Conservation (phyloP, 1,140 invertebrate genomes). For the Idris sp. region DNA sequence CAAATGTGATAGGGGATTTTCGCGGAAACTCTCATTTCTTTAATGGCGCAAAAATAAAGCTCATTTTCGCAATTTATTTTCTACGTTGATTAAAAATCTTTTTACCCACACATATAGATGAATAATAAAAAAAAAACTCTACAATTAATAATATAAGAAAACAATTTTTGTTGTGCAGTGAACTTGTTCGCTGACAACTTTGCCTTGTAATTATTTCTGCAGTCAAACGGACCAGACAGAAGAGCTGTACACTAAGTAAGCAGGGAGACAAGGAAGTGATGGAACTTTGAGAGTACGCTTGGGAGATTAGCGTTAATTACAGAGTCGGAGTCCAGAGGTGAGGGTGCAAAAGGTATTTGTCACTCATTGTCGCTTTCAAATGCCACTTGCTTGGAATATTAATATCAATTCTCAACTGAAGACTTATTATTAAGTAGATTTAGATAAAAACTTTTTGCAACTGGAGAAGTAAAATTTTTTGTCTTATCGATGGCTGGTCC, state of each 20-base stretch:
- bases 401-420: too few species aligned
- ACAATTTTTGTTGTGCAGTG: too few species aligned
- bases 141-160: too few species aligned
- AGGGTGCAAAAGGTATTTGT: conserved; percentile 72
- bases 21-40: conserved; percentile 61
- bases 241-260: conserved; percentile 59
- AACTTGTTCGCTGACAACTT: too few species aligned
- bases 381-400: conserved; percentile 74
- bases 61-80: conserved; percentile 57
- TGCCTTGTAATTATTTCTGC: conserved; percentile 64
- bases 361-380: conserved; percentile 70
- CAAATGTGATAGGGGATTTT: conserved; percentile 58
- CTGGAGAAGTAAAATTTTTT: too few species aligned
- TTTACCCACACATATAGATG: too few species aligned
- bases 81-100: conserved; percentile 58
- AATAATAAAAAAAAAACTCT: too few species aligned
- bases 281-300: conserved; percentile 67
- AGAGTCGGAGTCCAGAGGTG: conserved; percentile 70
- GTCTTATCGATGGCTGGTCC: conserved; percentile 59
- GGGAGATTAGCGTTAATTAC: conserved; percentile 78
- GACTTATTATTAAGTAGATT: conserved; percentile 75
- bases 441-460: too few species aligned
- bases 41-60: conserved; percentile 64
- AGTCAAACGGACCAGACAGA: conserved; percentile 62
- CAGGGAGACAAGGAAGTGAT: conserved; percentile 62